phyloP scores from a whole-genome alignment of 2,797 vertebrate genomes.

The Pseudopleuronectes americanus region DNA sequence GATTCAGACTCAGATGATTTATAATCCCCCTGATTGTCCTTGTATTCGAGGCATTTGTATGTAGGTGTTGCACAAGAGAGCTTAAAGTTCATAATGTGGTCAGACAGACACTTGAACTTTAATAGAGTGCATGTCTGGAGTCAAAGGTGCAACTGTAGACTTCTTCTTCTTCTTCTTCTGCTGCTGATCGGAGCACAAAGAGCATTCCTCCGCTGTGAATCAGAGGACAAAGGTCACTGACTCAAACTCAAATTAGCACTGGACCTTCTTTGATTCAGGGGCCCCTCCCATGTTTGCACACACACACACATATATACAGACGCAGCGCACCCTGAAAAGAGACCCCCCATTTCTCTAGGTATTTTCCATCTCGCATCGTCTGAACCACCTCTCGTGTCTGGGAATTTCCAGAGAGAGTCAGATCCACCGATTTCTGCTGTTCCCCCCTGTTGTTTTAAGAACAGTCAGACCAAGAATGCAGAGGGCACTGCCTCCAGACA shows the following conservation, averaged over 20 bases:
- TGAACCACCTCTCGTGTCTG: constrained; percentile 59
- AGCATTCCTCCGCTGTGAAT: constrained; percentile 82
- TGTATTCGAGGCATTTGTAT: constrained; percentile 1
- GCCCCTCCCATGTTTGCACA: constrained; percentile 65
- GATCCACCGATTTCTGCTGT: constrained; percentile 48
- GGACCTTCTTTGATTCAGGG: constrained; percentile 72
- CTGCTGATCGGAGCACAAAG: constrained; percentile 72
- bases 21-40: neutral
- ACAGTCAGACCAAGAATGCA: constrained; percentile 59
- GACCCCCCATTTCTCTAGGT: constrained; percentile 55
- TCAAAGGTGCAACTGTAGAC: constrained; percentile 54
- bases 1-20: constrained; percentile 32
- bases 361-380: constrained; percentile 62
- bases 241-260: constrained; percentile 71
- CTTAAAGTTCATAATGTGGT: neutral
- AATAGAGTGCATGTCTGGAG: constrained; percentile 32
- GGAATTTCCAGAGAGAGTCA: constrained; percentile 67
- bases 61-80: constrained; percentile 15
- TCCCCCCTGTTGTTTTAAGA: constrained; percentile 67
- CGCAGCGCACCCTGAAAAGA: constrained; percentile 44
- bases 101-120: constrained; percentile 35
- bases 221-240: constrained; percentile 78
- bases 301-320: constrained; percentile 48
- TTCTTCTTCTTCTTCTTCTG: constrained; percentile 24
- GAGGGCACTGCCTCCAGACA: constrained; percentile 55